These are phyloP conservation scores for Puma concolor DNA, from an alignment of 2,113 vertebrate species.

Conservation along the genomic window DNA sequence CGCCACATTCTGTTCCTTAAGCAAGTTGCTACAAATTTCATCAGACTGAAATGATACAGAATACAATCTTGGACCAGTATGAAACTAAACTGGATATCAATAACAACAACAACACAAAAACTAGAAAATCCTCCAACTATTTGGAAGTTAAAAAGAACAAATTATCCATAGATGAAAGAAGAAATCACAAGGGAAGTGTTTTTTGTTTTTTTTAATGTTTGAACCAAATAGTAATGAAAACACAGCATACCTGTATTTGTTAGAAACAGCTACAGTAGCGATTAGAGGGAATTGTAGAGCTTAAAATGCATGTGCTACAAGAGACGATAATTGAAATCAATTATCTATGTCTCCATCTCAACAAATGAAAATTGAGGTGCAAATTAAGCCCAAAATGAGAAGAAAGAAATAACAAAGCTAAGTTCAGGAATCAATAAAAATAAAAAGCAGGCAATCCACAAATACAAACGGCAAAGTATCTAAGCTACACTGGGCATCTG, in stretches of 20 bases:
- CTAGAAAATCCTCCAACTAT: neutral
- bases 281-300: neutral
- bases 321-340: neutral
- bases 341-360: neutral
- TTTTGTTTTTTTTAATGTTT: neutral
- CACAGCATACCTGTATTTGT: neutral
- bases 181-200: neutral
- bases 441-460: neutral
- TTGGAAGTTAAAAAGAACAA: neutral
- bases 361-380: neutral
- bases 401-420: neutral
- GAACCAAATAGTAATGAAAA: neutral
- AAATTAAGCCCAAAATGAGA: neutral
- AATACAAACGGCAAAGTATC: neutral
- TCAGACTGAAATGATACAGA: neutral
- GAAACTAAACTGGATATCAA: neutral
- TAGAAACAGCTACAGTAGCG: neutral
- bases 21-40: neutral
- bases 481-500: accelerated
- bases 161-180: neutral
- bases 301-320: neutral
- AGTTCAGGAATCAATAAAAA: neutral
- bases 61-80: neutral
- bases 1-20: neutral
- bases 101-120: neutral